A percentile compares a stretch with the other conserved stretches of the same genome.
Evolutionary conservation across 2,113 vertebrate genomes (phyloP).

Genomic region (Heterotilapia buettikoferi): DNA sequence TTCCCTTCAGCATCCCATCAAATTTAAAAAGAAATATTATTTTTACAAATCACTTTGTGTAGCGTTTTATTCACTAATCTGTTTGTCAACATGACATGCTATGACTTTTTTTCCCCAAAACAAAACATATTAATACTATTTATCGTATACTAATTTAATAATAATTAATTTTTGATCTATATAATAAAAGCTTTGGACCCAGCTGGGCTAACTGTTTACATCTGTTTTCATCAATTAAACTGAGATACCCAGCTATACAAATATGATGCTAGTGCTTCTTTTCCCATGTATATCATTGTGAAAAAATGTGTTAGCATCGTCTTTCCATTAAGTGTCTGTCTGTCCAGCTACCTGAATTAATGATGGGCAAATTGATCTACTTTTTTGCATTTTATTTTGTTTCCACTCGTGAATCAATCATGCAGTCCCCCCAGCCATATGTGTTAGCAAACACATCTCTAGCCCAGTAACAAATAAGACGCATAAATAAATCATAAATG

Average conservation of each 20-base stretch:
- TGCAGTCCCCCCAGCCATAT: constrained; percentile 15
- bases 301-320: neutral
- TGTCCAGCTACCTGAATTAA: neutral
- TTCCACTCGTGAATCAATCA: neutral
- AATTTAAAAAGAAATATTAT: neutral
- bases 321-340: neutral
- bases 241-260: neutral
- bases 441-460: constrained; percentile 41
- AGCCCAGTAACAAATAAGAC: constrained; percentile 51
- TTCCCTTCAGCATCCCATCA: neutral
- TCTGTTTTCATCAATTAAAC: neutral
- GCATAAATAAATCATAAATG: constrained; percentile 65
- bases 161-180: neutral
- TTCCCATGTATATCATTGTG: neutral
- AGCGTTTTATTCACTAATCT: neutral
- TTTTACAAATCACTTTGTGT: neutral
- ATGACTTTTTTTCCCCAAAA: neutral
- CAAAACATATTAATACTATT: neutral
- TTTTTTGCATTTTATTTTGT: neutral
- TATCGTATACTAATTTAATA: neutral
- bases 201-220: neutral
- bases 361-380: neutral
- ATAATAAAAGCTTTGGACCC: neutral
- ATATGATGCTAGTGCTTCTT: neutral
- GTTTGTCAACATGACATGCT: neutral